phyloP scores from a whole-genome alignment of 2,113 vertebrate genomes.

The Ageneiosus marmoratus region DNA sequence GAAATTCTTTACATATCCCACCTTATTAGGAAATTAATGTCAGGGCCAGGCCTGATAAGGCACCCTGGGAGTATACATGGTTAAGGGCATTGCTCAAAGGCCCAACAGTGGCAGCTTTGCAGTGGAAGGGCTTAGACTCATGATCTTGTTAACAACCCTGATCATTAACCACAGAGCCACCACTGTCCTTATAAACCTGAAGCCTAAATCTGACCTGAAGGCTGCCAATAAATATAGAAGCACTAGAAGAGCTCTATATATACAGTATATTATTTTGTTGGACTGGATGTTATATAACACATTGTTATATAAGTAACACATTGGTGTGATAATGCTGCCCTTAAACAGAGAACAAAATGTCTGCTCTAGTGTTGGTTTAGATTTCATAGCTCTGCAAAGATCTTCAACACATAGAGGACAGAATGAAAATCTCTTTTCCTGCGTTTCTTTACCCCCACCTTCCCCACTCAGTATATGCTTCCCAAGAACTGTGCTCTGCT shows the following conservation, averaged over 20 bases:
- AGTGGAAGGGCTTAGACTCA: not conserved
- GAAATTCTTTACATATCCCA: not conserved
- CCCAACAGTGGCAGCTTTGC: not conserved
- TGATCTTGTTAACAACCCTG: not conserved
- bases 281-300: not conserved
- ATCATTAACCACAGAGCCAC: not conserved
- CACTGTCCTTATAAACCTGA: too few relatives aligned
- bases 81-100: not conserved
- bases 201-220: not conserved
- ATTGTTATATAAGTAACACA: not conserved
- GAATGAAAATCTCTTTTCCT: not conserved
- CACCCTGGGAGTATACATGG: not conserved
- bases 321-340: not conserved
- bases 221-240: not conserved
- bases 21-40: not conserved
- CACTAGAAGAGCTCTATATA: too few relatives aligned
- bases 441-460: too few relatives aligned
- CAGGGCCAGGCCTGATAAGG: not conserved
- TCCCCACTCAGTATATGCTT: not conserved
- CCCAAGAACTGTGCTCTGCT: conserved; percentile 3
- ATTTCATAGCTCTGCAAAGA: not conserved
- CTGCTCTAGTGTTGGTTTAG: not conserved
- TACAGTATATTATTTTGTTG: too few relatives aligned
- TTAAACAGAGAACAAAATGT: not conserved
- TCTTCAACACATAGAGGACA: not conserved